Percentiles rank a stretch among this genome's conserved stretches.
These are phyloP conservation scores for Muscicapa striata DNA, from an alignment of 2,797 vertebrate species.

Conservation along the genomic window DNA sequence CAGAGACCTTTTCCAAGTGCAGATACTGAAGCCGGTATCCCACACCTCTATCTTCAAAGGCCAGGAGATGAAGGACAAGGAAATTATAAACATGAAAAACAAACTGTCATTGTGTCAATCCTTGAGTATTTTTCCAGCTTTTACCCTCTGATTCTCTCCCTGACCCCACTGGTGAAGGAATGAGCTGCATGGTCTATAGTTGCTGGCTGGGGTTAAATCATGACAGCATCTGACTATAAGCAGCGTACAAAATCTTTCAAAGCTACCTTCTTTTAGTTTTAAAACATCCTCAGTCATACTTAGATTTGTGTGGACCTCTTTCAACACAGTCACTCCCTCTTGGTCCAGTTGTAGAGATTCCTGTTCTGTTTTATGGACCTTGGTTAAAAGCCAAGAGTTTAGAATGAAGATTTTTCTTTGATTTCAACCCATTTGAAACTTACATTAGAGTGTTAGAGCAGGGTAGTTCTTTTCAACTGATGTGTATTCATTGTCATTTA, in stretches of 20 bases:
- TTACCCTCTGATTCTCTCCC: not conserved
- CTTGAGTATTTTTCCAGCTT: not conserved
- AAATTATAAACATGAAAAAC: not conserved
- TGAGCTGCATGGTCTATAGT: rapidly evolving
- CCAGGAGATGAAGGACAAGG: not conserved
- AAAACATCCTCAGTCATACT: not conserved
- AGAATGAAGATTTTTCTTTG: not conserved
- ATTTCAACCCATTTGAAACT: not conserved
- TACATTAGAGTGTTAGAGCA: rapidly evolving
- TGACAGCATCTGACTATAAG: not conserved
- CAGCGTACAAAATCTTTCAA: not conserved
- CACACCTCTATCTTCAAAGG: not conserved
- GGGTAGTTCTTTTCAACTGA: not conserved
- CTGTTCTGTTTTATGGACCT: not conserved
- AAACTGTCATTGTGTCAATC: not conserved
- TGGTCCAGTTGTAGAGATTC: not conserved
- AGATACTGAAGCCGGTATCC: not conserved
- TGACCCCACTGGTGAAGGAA: not conserved
- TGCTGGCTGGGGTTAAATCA: not conserved
- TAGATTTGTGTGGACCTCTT: not conserved
- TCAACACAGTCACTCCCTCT: not conserved
- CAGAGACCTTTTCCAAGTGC: not conserved
- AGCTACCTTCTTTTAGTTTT: not conserved
- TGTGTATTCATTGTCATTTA: not conserved
- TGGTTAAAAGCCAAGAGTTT: not conserved